A percentile compares a stretch with the other conserved stretches of the same genome.
Conservation (phyloP, 2,797 vertebrate species). For the Acestrorhynchus altus region DNA sequence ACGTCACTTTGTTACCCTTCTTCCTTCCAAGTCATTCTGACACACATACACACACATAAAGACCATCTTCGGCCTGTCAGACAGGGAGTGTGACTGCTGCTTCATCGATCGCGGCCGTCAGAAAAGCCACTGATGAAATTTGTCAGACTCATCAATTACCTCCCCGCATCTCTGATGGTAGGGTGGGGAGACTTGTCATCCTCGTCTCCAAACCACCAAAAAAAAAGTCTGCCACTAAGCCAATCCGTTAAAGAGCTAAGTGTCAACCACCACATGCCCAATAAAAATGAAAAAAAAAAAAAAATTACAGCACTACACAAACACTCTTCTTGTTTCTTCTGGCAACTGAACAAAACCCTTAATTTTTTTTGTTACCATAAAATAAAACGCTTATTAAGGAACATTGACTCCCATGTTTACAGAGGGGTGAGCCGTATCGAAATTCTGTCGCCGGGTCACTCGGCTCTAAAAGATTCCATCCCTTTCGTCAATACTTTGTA, state of each 20-base stretch:
- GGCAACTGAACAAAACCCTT: neutral
- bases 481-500: constrained; percentile 58
- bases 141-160: constrained; percentile 60
- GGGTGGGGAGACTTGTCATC: constrained; percentile 20
- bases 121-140: constrained; percentile 56
- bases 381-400: constrained; percentile 52
- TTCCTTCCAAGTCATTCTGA: constrained; percentile 10
- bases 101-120: constrained; percentile 55
- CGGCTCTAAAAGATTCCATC: constrained; percentile 52
- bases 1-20: too few species aligned
- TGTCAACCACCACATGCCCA: neutral
- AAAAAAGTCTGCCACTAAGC: neutral
- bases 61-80: constrained; percentile 39
- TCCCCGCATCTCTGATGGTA: constrained; percentile 36
- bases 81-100: constrained; percentile 34
- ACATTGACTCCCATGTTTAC: constrained; percentile 47
- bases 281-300: too few species aligned
- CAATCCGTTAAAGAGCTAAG: neutral
- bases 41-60: constrained; percentile 30
- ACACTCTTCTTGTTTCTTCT: neutral
- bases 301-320: neutral
- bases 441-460: constrained; percentile 51
- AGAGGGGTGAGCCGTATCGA: constrained; percentile 47
- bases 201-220: neutral
- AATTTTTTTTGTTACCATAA: constrained; percentile 37